Conservation (phyloP, 2,113 vertebrate genomes). For the Lagenorhynchus albirostris region DNA sequence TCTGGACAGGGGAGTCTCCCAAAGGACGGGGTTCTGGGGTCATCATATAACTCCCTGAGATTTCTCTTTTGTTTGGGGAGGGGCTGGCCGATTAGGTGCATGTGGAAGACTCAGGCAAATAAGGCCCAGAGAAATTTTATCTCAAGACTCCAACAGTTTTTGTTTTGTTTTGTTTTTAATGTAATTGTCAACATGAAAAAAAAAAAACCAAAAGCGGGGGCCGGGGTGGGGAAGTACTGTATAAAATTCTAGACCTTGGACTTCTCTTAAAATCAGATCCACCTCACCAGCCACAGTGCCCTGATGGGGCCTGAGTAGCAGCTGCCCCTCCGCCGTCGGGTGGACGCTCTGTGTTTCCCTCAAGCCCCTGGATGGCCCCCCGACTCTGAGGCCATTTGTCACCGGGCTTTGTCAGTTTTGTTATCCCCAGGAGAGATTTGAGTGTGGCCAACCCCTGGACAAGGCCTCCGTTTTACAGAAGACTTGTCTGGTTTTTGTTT, state of each 20-base stretch:
- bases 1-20: not conserved
- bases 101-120: not conserved
- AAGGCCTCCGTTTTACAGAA: not conserved
- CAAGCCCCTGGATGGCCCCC: too few species aligned
- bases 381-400: not conserved
- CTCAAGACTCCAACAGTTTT: not conserved
- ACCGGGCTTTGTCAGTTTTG: not conserved
- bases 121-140: not conserved
- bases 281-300: not conserved
- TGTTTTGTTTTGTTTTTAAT: not conserved
- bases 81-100: not conserved
- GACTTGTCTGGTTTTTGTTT: not conserved
- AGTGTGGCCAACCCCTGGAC: not conserved
- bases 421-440: not conserved
- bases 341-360: not conserved
- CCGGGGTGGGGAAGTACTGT: too few species aligned
- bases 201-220: not conserved
- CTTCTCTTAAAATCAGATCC: not conserved
- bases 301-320: not conserved
- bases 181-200: not conserved
- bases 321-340: not conserved
- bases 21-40: not conserved
- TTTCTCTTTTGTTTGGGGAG: not conserved
- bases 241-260: not conserved
- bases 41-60: not conserved